Conservation (phyloP, 1,140 invertebrate genomes). For the Cydia strobilella region DNA sequence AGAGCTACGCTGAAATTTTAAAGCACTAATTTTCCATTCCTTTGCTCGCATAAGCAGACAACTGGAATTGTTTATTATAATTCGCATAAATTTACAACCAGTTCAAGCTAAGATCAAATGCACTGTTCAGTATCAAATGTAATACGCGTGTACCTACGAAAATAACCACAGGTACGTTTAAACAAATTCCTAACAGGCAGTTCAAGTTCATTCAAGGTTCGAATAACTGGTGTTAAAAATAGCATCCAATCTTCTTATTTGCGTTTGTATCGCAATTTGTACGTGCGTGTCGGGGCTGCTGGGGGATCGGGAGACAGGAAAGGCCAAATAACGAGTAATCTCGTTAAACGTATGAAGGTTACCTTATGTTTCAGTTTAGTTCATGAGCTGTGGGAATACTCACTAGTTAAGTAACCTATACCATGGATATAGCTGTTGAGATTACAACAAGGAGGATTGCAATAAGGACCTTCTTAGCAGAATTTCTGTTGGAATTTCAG, state of each 20-base stretch:
- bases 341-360: slow-evolving; percentile 22
- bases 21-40: neutral
- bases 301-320: slow-evolving; percentile 16
- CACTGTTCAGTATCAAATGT: slow-evolving; percentile 5
- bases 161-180: slow-evolving; percentile 22
- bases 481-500: too few species aligned
- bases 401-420: too few species aligned
- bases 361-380: slow-evolving; percentile 24
- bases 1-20: neutral
- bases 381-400: neutral
- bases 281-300: slow-evolving; percentile 1
- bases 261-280: slow-evolving; percentile 31
- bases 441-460: too few species aligned
- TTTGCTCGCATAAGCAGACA: neutral
- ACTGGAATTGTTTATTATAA: neutral
- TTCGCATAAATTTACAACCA: neutral
- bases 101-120: neutral
- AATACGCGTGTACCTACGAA: neutral
- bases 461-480: too few species aligned
- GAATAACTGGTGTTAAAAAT: slow-evolving; percentile 30
- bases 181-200: slow-evolving; percentile 19
- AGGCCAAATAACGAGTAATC: slow-evolving; percentile 13
- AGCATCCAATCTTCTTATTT: slow-evolving; percentile 30
- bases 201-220: slow-evolving; percentile 29
- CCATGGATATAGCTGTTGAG: too few species aligned